Conservation (phyloP, 2,888 invertebrate genomes). For the Alsophila aescularia region DNA sequence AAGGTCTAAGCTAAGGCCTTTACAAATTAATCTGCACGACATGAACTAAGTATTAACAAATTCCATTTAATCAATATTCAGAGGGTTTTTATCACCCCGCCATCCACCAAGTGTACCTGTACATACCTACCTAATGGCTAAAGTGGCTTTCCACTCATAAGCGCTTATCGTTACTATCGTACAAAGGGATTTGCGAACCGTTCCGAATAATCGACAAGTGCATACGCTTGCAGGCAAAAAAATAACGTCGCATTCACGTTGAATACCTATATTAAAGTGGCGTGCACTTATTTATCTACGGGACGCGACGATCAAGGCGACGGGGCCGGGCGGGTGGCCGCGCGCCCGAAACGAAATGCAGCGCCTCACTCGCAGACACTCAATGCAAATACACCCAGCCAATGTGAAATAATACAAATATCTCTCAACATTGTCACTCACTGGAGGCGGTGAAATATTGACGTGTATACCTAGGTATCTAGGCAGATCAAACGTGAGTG, state of each 20-base stretch:
- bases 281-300: constrained; percentile 76
- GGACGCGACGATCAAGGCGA: constrained; percentile 54
- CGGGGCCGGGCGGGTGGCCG: constrained; percentile 73
- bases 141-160: background rate
- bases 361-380: constrained; percentile 38
- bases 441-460: background rate
- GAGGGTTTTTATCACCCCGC: too few relatives aligned
- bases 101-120: background rate
- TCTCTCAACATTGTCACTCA: constrained; percentile 13
- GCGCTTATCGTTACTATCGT: constrained; percentile 2
- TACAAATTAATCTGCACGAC: too few relatives aligned
- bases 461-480: constrained; percentile 23
- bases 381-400: constrained; percentile 47
- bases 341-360: constrained; percentile 66
- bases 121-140: background rate
- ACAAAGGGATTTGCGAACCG: constrained; percentile 30
- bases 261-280: constrained; percentile 61
- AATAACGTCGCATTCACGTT: constrained; percentile 55
- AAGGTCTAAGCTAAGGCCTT: too few relatives aligned
- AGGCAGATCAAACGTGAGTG: constrained; percentile 42
- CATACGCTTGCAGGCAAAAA: constrained; percentile 62
- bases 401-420: constrained; percentile 25
- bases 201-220: constrained; percentile 43
- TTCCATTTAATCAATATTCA: too few relatives aligned
- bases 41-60: too few relatives aligned